phyloP scores from a whole-genome alignment of 2,113 vertebrate species.

The Pedionomus torquatus region DNA sequence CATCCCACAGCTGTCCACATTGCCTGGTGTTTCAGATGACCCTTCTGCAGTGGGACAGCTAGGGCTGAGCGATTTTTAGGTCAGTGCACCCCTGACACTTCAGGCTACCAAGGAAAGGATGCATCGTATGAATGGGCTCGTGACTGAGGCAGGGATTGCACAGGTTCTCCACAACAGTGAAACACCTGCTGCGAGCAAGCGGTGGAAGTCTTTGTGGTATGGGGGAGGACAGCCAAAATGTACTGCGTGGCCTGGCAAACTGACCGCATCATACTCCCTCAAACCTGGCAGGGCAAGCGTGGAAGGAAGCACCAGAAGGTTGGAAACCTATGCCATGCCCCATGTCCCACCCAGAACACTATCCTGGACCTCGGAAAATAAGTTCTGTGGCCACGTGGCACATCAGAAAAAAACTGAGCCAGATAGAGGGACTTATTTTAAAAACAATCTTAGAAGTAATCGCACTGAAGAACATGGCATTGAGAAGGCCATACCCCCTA shows the following conservation, averaged over 20 bases:
- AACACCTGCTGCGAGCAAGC: background rate
- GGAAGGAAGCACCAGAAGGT: background rate
- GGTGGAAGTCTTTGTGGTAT: background rate
- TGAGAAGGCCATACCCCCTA: background rate
- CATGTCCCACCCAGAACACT: background rate
- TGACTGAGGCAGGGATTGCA: background rate
- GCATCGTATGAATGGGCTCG: background rate
- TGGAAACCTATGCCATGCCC: background rate
- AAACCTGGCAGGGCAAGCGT: background rate
- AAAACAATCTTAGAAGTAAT: background rate
- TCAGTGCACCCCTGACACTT: background rate
- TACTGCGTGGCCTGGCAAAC: background rate
- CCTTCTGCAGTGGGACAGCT: background rate
- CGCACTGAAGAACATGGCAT: background rate
- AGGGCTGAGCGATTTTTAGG: background rate
- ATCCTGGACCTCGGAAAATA: background rate
- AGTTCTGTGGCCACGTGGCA: background rate
- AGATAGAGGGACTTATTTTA: background rate
- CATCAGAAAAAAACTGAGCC: background rate
- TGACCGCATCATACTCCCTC: background rate
- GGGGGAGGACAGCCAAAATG: background rate
- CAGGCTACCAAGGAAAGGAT: background rate
- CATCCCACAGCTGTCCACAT: background rate
- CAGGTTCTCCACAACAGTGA: background rate
- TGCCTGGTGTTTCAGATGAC: background rate